phyloP scores from a whole-genome alignment of 2,888 invertebrate species.

The Anagyrus pseudococci region DNA sequence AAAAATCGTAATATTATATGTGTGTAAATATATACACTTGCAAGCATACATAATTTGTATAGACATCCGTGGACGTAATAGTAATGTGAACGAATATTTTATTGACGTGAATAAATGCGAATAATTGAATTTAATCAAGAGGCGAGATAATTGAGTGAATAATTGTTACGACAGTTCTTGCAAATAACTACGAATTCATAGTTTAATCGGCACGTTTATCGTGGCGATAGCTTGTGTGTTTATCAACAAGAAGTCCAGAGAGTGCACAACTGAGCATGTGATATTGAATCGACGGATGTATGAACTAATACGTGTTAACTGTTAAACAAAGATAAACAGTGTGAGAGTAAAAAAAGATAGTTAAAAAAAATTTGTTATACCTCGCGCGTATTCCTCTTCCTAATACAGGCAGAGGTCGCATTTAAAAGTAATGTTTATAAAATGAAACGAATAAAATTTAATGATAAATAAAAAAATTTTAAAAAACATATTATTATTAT shows the following conservation, averaged over 20 bases:
- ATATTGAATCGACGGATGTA: constrained; percentile 33
- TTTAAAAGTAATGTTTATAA: constrained; percentile 50
- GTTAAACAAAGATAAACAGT: constrained; percentile 40
- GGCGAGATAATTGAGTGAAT: constrained; percentile 18
- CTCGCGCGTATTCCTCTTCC: constrained; percentile 44
- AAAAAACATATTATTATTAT: constrained; percentile 12
- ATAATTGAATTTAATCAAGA: constrained; percentile 34
- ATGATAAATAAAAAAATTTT: constrained; percentile 2
- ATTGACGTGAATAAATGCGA: constrained; percentile 25
- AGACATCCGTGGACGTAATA: constrained; percentile 41
- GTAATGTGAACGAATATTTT: constrained; percentile 40
- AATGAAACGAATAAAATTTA: constrained; percentile 24
- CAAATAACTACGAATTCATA: not conserved
- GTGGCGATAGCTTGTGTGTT: not conserved
- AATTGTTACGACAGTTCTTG: constrained; percentile 15
- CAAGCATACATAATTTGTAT: too few relatives aligned
- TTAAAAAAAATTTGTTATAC: constrained; percentile 45
- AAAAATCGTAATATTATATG: constrained; percentile 25
- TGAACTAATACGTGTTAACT: constrained; percentile 43
- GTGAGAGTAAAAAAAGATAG: constrained; percentile 35
- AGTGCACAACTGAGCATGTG: constrained; percentile 7
- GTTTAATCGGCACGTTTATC: constrained; percentile 22
- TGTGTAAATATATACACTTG: constrained; percentile 30
- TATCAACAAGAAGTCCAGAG: constrained; percentile 17
- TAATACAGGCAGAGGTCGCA: constrained; percentile 40